phyloP scores from a whole-genome alignment of 2,113 vertebrate genomes.

The Pachyramphus minor region DNA sequence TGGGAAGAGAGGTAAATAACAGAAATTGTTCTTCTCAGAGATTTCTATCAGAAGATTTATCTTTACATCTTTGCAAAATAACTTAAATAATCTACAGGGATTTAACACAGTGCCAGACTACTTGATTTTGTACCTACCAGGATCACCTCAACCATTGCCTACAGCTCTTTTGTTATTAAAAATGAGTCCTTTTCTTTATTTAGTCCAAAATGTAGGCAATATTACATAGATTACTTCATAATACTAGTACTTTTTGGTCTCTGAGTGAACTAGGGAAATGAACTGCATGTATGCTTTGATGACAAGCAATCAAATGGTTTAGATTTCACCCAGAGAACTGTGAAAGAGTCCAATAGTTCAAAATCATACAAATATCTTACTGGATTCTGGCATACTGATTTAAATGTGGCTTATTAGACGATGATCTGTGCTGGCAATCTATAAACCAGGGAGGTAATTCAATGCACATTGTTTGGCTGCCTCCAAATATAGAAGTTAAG shows the following conservation, averaged over 20 bases:
- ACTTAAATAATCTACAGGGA: constrained; percentile 7
- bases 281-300: constrained; percentile 26
- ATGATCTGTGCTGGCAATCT: background rate
- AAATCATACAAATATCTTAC: constrained; percentile 15
- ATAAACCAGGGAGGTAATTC: constrained; percentile 8
- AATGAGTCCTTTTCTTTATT: background rate
- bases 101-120: constrained; percentile 27
- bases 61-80: constrained; percentile 1
- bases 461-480: constrained; percentile 33
- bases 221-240: constrained; percentile 51
- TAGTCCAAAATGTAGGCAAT: constrained; percentile 18
- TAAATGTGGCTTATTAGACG: constrained; percentile 13
- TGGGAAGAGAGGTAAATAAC: background rate
- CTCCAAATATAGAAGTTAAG: background rate
- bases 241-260: constrained; percentile 29
- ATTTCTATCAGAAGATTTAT: background rate
- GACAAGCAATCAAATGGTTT: constrained; percentile 47
- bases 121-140: constrained; percentile 28
- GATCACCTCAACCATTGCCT: constrained; percentile 22
- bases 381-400: constrained; percentile 10
- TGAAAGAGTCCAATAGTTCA: constrained; percentile 33
- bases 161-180: constrained; percentile 53
- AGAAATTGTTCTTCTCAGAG: background rate
- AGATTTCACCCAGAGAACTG: constrained; percentile 51
- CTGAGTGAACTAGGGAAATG: background rate